phyloP scores from a whole-genome alignment of 2,797 vertebrate genomes.

The Lepilemur septentrionalis region DNA sequence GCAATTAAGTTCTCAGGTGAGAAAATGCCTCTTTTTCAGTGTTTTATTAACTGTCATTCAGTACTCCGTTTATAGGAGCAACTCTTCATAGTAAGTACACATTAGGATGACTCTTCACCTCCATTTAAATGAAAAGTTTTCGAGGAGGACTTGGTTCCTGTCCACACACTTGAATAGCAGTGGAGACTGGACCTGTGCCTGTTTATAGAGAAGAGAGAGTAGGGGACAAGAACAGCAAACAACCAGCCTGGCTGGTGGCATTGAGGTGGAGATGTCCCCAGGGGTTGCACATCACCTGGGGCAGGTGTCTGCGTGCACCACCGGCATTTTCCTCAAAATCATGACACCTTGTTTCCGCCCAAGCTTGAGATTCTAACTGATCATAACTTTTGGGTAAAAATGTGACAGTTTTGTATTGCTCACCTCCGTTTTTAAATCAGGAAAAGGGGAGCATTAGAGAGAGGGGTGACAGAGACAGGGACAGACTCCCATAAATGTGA shows the following conservation, averaged over 20 bases:
- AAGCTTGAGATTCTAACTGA: not conserved
- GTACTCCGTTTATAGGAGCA: constrained; percentile 30
- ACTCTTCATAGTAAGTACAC: constrained; percentile 44
- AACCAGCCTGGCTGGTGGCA: not conserved
- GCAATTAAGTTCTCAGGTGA: constrained; percentile 79
- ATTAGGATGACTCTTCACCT: constrained; percentile 57
- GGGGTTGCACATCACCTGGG: too few relatives aligned
- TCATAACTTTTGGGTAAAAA: not conserved
- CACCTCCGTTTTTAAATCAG: not conserved
- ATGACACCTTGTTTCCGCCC: not conserved
- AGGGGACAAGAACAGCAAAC: not conserved
- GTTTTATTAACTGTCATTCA: constrained; percentile 60
- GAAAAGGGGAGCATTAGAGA: not conserved
- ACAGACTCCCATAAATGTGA: not conserved
- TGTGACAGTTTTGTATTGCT: not conserved
- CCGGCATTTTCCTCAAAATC: not conserved
- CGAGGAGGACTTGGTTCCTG: constrained; percentile 8
- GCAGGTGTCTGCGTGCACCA: not conserved
- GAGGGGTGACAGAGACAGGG: not conserved
- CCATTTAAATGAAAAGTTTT: constrained; percentile 34
- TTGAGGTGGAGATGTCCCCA: not conserved
- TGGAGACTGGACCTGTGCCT: not conserved
- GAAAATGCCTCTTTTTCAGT: constrained; percentile 62
- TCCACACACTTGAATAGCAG: not conserved
- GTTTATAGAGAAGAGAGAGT: not conserved